A percentile compares a stretch with the other conserved stretches of the same genome.
phyloP scores from a whole-genome alignment of 2,113 vertebrate genomes.

The Stictonetta naevosa region DNA sequence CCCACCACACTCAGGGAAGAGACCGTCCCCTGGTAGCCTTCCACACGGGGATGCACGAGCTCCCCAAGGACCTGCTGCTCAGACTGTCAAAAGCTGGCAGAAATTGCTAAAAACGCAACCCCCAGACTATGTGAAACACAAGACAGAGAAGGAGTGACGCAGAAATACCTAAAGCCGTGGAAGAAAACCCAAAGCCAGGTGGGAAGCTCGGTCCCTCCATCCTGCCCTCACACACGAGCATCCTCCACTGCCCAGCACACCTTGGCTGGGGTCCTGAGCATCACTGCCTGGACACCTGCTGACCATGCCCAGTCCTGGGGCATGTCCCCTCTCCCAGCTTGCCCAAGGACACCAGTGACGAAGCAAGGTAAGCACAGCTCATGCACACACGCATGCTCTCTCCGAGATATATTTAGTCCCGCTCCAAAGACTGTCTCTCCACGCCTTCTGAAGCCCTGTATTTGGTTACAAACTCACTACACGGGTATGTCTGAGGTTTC shows the following conservation, averaged over 20 bases:
- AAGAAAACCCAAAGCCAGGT: background rate
- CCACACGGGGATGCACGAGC: background rate
- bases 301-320: background rate
- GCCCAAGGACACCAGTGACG: background rate
- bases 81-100: fast-evolving
- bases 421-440: background rate
- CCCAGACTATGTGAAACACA: background rate
- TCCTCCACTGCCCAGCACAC: background rate
- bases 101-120: background rate
- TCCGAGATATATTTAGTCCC: background rate
- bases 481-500: background rate
- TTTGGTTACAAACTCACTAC: background rate
- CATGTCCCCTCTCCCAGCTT: background rate
- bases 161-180: background rate
- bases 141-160: fast-evolving
- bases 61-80: background rate
- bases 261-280: background rate
- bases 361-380: background rate
- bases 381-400: background rate
- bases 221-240: fast-evolving
- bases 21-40: background rate
- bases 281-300: background rate
- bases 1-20: background rate
- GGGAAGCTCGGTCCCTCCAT: fast-evolving
- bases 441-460: background rate